A percentile compares a stretch with the other conserved stretches of the same genome.
Evolutionary conservation across 2,797 vertebrate genomes (phyloP).

Genomic region (Leucoraja ocellata): DNA sequence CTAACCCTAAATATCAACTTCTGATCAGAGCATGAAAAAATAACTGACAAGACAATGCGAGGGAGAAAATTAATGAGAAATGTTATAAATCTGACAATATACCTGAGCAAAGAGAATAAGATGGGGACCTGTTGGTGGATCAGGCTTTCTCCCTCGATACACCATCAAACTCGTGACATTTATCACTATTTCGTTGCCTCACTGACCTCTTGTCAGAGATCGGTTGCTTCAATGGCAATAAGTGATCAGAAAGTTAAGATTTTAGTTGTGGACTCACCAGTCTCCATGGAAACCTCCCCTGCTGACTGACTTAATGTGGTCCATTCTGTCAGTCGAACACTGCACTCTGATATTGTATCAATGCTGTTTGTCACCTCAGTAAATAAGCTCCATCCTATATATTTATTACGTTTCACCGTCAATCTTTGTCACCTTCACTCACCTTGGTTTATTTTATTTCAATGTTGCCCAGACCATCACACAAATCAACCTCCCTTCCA

Average conservation of each 20-base stretch:
- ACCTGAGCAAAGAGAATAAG: neutral
- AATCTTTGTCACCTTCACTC: neutral
- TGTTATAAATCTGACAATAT: conserved; percentile 5
- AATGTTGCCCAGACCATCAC: too few relatives aligned
- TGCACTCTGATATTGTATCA: neutral
- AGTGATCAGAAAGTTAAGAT: conserved; percentile 15
- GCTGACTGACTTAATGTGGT: conserved; percentile 9
- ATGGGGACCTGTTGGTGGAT: neutral
- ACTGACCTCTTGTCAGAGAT: neutral
- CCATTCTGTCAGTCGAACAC: neutral
- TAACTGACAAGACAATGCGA: neutral
- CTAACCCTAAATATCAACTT: neutral
- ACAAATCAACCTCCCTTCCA: too few relatives aligned
- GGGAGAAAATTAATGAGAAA: conserved; percentile 30
- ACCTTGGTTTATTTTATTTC: neutral
- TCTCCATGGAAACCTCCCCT: conserved; percentile 14
- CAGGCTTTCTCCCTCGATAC: conserved; percentile 2
- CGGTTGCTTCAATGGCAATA: neutral
- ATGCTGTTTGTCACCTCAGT: neutral
- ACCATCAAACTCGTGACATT: neutral
- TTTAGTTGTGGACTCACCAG: neutral
- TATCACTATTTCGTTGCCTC: neutral
- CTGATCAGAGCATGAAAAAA: neutral
- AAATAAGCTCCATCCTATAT: neutral
- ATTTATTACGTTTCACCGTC: neutral